Evolutionary conservation across 2,888 invertebrate genomes (phyloP), one percentile per base, ranked within the genome.

Genomic region (Philereme vetulata): DNA sequence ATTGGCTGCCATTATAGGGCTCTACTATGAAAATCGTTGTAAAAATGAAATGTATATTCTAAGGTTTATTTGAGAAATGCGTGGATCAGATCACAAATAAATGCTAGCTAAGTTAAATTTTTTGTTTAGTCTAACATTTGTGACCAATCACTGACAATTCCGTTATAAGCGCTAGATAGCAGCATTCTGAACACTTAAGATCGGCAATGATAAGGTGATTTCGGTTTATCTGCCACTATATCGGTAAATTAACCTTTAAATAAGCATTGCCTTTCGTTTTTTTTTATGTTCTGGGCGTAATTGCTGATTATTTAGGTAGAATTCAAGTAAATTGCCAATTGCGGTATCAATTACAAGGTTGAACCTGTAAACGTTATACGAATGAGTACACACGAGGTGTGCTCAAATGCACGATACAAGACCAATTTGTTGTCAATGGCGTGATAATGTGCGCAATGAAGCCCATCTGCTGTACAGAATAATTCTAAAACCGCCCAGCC

Each of bases 171-270:
- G 5, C 21, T 32, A 47, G 33, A 33, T 43, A 8, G 32, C 33
- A 33, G 21, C 33, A 36, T 8, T 45, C 35, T 38, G 10, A 33
- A 47, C 47, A 38, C 10, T 47, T 51, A 58, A 59, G 50, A 57
- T 50, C 46, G 54, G 42, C 53, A 52, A 54, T 47, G 51, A 59
- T 58, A 53, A 56, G 33, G 8, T 38, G 53, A 62, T 56, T 49
- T 11, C 54, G n/a, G 45, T 62, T 58, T 64, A 64, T 59, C 61
- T 45, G 49, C 36, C 43, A 11, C 47, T 42, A 35, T 46, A 61
- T 55, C 50, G 49, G 43, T 38, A 45, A 62, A 62, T 66, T 66
- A 60, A 58, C 66, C 62, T 66, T 64, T 56, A 7, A 40, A 47
- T 44, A 43, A 48, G 40, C 9, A 51, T 47, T 46, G 51, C 38